Base-by-base conservation (phyloP, 2,888 invertebrate species). In the Synergus umbraculus region DNA sequence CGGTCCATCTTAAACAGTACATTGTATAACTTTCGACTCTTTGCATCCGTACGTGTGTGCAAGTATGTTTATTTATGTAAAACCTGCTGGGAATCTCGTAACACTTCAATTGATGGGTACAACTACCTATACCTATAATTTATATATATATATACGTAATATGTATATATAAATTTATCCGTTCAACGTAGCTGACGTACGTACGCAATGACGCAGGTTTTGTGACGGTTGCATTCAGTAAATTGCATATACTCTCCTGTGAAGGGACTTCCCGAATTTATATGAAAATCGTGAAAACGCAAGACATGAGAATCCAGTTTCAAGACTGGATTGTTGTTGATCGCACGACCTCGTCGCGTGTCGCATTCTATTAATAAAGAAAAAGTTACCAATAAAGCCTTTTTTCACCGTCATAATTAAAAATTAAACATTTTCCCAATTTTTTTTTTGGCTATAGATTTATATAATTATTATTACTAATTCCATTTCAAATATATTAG, bases 1-100 rank as follows among this genome's bases (percentile, higher is more conserved):
- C 22, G 54, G 73, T 54, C 73, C 54, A 73, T 73, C 41, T 73
- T 54, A 58, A 73, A 54, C 54, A 73, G 54, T 49, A 12, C 12
- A 73, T 73, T 73, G 73, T 73, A 73, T 73, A 73, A 73, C 73
- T 54, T 73, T 73, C 73, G 54, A 29, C 37, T 37, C 9, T 69
- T 49, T 73, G 37, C 37, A 73, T 73, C 69, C 37, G 41, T 54
- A 73, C 29, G 29, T 37, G 54, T 46, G 22, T 18, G 44, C 37
- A 37, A 37, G 37, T 73, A 73, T 4, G n/a, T 37, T 73, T 41
- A 73, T 73, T 73, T 73, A 54, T 73, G 73, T 37, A 15, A 54
- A 58, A 73, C 73, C 73, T 73, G 73, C 54, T 73, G 54, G 0
- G 73, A 73, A 54, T 73, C 54, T 73, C 54, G 54, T 73, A 73